These are phyloP conservation scores for Brachionus koreanus DNA, from an alignment of 1,140 invertebrate species.

Conservation along the genomic window DNA sequence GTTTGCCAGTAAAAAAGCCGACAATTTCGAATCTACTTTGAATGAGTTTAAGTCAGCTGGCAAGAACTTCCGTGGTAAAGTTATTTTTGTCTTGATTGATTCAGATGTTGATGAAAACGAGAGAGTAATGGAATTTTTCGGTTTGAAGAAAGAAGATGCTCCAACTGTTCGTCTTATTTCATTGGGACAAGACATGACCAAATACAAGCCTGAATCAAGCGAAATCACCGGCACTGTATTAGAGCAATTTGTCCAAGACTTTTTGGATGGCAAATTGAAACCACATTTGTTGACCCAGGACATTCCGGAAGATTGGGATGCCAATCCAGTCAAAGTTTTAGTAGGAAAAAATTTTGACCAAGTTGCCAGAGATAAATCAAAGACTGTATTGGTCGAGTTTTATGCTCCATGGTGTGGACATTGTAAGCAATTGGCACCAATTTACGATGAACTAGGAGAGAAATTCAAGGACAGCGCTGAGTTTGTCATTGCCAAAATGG, in stretches of 20 bases:
- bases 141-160: slow-evolving; percentile 84
- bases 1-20: slow-evolving; percentile 82
- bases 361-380: slow-evolving; percentile 78
- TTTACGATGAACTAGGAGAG: slow-evolving; percentile 83
- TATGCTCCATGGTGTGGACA: slow-evolving; percentile 68
- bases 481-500: slow-evolving; percentile 95
- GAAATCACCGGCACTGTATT: slow-evolving; percentile 75
- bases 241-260: slow-evolving; percentile 76
- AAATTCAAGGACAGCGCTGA: slow-evolving; percentile 77
- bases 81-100: slow-evolving; percentile 91
- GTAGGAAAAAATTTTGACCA: slow-evolving; percentile 93
- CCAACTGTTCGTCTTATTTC: slow-evolving; percentile 88
- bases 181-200: slow-evolving; percentile 94
- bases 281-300: slow-evolving; percentile 84
- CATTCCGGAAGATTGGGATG: slow-evolving; percentile 93
- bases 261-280: slow-evolving; percentile 85
- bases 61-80: slow-evolving; percentile 77
- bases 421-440: slow-evolving; percentile 91
- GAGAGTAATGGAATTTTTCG: slow-evolving; percentile 97
- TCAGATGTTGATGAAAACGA: slow-evolving; percentile 90
- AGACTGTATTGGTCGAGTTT: slow-evolving; percentile 96
- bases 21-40: slow-evolving; percentile 70
- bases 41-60: slow-evolving; percentile 66
- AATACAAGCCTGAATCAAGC: slow-evolving; percentile 81
- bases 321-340: slow-evolving; percentile 84